Base-by-base conservation (phyloP, 2,888 invertebrate species). In the Cantharis nigra region DNA sequence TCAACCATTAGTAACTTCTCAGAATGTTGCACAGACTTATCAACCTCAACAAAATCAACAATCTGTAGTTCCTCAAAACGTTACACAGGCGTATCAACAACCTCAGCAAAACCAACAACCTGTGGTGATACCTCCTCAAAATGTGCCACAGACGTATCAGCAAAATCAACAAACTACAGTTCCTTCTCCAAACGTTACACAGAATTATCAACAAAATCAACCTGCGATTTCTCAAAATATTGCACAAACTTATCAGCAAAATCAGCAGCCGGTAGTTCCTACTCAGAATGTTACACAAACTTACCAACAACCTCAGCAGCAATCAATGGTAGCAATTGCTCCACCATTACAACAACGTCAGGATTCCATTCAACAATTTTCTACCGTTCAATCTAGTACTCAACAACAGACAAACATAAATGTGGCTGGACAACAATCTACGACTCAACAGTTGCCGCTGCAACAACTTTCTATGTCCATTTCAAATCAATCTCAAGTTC, bases 381-480 rank as follows among this genome's bases (percentile, higher is more conserved):
- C 74, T 70, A 33, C 28, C 30, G 9, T 49, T 7, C 63, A 69
- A 13, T 18, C 49, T 23, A 13, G 23, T 13, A 23, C 26, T 23
- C 65, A 23, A 26, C 65, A 70, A 30, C 33, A 70, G 23, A n/a
- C 30, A 16, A 23, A 30, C 5, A 28, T 30, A 18, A 23, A 70
- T 14, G 28, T 70, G 16, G 9, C 63, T 69, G 74, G 78, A 20
- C 79, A 77, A 70, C 70, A 70, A 18, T 28, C 80, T 80, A 26
- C 83, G 83, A 65, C 80, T 69, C 70, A 69, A 70, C 72, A 72
- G 20, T 65, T 64, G 33, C n/a, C 64, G 5, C 18, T 79, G 2
- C 83, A 83, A 71, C 80, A 82, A 11, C 70, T 82, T 20, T 81
- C 80, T 14, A 26, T 63, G 16, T 63, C 62, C 72, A 86, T 85